Evolutionary conservation across 2,113 vertebrate genomes (phyloP).

Genomic region (Connochaetes taurinus): DNA sequence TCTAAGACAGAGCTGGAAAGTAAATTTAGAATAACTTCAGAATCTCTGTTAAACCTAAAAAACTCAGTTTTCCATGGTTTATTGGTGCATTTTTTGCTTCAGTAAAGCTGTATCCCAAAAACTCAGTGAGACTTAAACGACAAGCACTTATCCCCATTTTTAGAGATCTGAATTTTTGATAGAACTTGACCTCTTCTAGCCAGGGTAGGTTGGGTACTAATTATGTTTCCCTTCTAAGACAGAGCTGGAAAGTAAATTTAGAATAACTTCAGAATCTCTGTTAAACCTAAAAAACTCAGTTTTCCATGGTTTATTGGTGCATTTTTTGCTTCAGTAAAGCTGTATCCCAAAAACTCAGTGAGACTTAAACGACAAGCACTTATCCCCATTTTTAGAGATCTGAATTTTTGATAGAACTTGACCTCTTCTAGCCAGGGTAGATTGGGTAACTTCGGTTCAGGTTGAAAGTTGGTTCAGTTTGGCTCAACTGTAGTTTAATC

Average conservation of each 20-base stretch:
- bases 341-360: neutral
- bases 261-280: neutral
- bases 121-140: neutral
- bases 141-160: neutral
- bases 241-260: neutral
- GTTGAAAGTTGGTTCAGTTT: neutral
- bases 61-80: neutral
- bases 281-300: neutral
- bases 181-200: neutral
- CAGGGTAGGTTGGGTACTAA: fast-evolving
- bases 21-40: neutral
- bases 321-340: neutral
- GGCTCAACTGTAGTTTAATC: neutral
- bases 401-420: neutral
- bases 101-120: neutral
- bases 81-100: neutral
- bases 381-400: neutral
- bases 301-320: neutral
- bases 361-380: neutral
- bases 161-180: fast-evolving
- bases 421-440: neutral
- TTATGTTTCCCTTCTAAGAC: neutral
- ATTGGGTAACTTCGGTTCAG: neutral
- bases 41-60: neutral
- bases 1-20: neutral